Conservation (phyloP, 2,797 vertebrate genomes). For the Leptodactylus fallax region DNA sequence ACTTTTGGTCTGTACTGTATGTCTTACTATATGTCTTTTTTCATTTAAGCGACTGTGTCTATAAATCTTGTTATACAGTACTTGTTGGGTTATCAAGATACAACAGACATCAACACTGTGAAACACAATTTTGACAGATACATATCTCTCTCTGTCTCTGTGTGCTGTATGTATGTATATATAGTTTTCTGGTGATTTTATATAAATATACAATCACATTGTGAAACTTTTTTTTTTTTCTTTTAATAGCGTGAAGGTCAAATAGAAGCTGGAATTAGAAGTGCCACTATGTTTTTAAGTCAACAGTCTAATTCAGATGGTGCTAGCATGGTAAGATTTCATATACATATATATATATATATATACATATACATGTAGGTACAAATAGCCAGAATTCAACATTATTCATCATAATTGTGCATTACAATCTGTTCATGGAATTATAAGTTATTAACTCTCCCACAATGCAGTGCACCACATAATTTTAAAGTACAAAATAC, state of each 20-base stretch:
- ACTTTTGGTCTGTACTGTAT: too few species aligned
- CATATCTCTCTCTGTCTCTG: too few species aligned
- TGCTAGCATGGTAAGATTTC: constrained; percentile 76
- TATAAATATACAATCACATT: background rate
- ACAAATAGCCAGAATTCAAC: too few species aligned
- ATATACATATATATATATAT: background rate
- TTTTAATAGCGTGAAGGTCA: constrained; percentile 85
- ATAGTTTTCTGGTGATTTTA: too few species aligned
- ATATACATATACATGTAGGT: background rate
- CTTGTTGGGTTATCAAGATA: too few species aligned
- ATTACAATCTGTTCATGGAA: background rate
- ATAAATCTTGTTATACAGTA: too few species aligned
- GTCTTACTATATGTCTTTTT: too few species aligned
- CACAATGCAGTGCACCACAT: background rate
- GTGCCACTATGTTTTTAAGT: constrained; percentile 79
- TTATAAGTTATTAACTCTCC: background rate
- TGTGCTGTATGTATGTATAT: too few species aligned
- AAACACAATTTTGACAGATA: too few species aligned
- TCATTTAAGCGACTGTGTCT: too few species aligned
- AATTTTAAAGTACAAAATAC: too few species aligned
- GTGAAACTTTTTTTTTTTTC: constrained; percentile 36
- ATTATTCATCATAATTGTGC: background rate
- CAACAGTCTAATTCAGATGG: constrained; percentile 69
- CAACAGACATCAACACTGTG: too few species aligned
- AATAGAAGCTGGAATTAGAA: constrained; percentile 89